Percentiles rank a stretch among this genome's conserved stretches.
These are phyloP conservation scores for Aplysina aerophoba DNA, from an alignment of 37 sponge, comb jelly and placozoan species.

Conservation along the genomic window DNA sequence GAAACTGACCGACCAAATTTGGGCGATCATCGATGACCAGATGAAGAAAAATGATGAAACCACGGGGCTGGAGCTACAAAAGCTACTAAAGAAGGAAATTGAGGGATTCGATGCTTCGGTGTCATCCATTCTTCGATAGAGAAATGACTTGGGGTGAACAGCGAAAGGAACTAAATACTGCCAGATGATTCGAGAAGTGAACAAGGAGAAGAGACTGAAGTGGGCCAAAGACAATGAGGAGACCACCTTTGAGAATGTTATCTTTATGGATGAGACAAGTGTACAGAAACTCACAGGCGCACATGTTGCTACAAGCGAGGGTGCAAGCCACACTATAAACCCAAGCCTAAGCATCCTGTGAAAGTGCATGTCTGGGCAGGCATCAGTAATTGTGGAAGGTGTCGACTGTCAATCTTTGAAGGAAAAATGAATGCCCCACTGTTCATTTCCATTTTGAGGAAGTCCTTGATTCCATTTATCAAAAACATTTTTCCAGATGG, in stretches of 20 bases:
- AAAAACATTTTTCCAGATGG: background rate
- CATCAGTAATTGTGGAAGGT: conserved; percentile 8
- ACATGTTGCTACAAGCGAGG: conserved; percentile 5
- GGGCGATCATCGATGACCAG: background rate
- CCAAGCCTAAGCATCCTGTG: background rate
- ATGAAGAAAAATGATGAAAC: conserved; percentile 8
- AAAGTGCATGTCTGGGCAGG: background rate
- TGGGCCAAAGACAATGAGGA: background rate
- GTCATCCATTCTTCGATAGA: conserved; percentile 1
- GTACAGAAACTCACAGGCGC: background rate
- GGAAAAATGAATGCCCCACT: background rate
- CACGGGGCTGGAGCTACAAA: background rate
- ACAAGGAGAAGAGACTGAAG: conserved; percentile 3
- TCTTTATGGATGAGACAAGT: background rate
- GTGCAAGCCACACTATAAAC: background rate
- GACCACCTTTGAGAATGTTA: background rate
- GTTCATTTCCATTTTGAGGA: conserved; percentile 5
- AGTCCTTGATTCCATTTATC: background rate
- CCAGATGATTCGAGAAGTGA: conserved; percentile 5
- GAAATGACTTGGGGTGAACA: background rate
- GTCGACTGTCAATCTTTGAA: background rate
- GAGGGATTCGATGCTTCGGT: background rate
- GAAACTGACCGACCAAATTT: background rate
- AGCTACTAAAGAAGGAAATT: conserved; percentile 11
- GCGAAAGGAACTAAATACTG: background rate